phyloP scores from a whole-genome alignment of 2,113 vertebrate species.

The Parotia lawesii region DNA sequence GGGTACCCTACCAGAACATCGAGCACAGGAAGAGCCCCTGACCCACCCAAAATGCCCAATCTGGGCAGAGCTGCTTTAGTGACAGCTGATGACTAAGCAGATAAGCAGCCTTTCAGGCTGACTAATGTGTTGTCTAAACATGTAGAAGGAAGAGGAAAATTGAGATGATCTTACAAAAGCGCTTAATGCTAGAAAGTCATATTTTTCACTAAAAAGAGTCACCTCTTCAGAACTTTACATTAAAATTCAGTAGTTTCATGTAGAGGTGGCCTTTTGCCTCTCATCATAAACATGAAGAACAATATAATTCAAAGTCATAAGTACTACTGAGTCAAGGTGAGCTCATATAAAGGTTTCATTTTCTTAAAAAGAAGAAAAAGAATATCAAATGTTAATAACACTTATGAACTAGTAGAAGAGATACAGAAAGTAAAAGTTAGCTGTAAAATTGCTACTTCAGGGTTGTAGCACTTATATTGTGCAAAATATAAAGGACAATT shows the following conservation, averaged over 20 bases:
- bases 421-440: slow-evolving; percentile 11
- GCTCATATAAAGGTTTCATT: background rate
- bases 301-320: background rate
- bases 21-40: background rate
- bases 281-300: background rate
- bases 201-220: background rate
- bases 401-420: background rate
- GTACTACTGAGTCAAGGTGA: background rate
- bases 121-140: background rate
- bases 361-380: slow-evolving; percentile 15
- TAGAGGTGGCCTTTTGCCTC: background rate
- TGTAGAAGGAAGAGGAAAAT: background rate
- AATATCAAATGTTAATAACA: background rate
- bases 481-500: background rate
- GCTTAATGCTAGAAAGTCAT: background rate
- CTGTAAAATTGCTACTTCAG: slow-evolving; percentile 22
- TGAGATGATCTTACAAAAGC: background rate
- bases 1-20: background rate
- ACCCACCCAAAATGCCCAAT: background rate
- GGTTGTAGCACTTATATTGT: background rate
- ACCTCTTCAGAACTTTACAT: background rate
- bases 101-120: background rate
- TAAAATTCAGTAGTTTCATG: background rate
- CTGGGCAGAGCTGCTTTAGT: background rate
- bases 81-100: background rate